phyloP scores from a whole-genome alignment of 2,797 vertebrate species.

The Pseudomugil tenellus region DNA sequence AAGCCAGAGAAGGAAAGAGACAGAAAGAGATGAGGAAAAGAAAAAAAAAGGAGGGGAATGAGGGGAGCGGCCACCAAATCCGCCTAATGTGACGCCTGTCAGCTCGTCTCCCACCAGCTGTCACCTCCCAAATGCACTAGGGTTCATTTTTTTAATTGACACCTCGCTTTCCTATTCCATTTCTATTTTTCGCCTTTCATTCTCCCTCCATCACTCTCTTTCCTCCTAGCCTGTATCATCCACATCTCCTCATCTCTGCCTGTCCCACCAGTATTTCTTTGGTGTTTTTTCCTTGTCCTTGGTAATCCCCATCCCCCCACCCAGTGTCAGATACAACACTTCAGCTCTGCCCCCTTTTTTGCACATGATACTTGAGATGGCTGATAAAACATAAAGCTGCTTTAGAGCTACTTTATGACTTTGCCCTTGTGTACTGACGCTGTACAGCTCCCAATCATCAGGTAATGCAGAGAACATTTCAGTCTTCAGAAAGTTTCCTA shows the following conservation, averaged over 20 bases:
- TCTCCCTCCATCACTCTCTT: slow-evolving; percentile 72
- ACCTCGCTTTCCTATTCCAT: slow-evolving; percentile 87
- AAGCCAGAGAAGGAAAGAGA: slow-evolving; percentile 63
- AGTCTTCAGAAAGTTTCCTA: slow-evolving; percentile 68
- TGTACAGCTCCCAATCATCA: slow-evolving; percentile 73
- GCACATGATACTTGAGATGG: slow-evolving; percentile 78
- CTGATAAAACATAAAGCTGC: slow-evolving; percentile 80
- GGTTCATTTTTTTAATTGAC: slow-evolving; percentile 99
- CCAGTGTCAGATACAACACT: slow-evolving; percentile 70
- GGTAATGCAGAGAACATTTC: slow-evolving; percentile 75
- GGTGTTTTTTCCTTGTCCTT: slow-evolving; percentile 71
- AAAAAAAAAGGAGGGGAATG: slow-evolving; percentile 62
- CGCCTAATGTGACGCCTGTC: slow-evolving; percentile 89
- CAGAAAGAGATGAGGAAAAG: slow-evolving; percentile 55
- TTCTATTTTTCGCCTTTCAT: slow-evolving; percentile 83
- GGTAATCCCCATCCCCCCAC: slow-evolving; percentile 57
- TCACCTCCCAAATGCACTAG: slow-evolving; percentile 84
- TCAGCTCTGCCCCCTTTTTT: slow-evolving; percentile 59
- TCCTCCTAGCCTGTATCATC: slow-evolving; percentile 57
- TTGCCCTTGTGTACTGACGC: slow-evolving; percentile 83
- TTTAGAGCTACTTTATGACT: slow-evolving; percentile 78
- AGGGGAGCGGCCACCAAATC: slow-evolving; percentile 84
- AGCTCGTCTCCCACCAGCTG: slow-evolving; percentile 91
- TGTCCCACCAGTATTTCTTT: slow-evolving; percentile 74
- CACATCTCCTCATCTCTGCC: slow-evolving; percentile 64